These are phyloP conservation scores for Mythimna impura DNA, from an alignment of 2,888 invertebrate genomes.

Conservation along the genomic window DNA sequence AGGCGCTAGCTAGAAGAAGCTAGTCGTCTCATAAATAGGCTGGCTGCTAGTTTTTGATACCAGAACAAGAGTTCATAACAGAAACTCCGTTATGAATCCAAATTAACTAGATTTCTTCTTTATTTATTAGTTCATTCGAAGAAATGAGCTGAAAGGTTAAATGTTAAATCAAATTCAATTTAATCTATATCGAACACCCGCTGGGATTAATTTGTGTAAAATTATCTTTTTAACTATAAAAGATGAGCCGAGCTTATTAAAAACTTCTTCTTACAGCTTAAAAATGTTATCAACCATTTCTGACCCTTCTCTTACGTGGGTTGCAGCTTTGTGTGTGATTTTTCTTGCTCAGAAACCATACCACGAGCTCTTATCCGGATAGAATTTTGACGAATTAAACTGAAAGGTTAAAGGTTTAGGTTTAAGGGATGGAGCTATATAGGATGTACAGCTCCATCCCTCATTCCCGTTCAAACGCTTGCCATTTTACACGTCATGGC, in stretches of 20 bases:
- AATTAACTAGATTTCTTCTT: not conserved
- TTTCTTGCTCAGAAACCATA: no score
- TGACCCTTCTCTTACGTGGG: not conserved
- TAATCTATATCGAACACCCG: conserved; percentile 4
- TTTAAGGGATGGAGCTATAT: no score
- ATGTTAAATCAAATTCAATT: conserved; percentile 24
- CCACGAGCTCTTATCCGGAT: no score
- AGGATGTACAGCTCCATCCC: no score
- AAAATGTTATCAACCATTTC: conserved; percentile 13
- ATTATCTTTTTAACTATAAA: not conserved
- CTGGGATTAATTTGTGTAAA: conserved; percentile 17
- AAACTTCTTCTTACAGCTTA: not conserved
- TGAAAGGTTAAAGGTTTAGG: no score
- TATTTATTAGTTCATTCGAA: not conserved
- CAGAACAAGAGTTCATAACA: not conserved
- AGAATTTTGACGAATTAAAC: no score
- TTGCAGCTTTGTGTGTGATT: no score
- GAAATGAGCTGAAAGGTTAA: conserved; percentile 23
- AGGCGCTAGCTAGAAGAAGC: no score
- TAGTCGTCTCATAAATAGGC: not conserved
- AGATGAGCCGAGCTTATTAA: not conserved
- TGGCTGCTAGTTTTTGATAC: not conserved
- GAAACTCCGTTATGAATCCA: not conserved
- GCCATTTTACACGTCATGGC: no score
- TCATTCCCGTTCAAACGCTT: no score